Percentiles rank a stretch among this genome's conserved stretches.
These are phyloP conservation scores for Ceuthmochares aereus DNA, from an alignment of 2,113 vertebrate species.

Conservation along the genomic window DNA sequence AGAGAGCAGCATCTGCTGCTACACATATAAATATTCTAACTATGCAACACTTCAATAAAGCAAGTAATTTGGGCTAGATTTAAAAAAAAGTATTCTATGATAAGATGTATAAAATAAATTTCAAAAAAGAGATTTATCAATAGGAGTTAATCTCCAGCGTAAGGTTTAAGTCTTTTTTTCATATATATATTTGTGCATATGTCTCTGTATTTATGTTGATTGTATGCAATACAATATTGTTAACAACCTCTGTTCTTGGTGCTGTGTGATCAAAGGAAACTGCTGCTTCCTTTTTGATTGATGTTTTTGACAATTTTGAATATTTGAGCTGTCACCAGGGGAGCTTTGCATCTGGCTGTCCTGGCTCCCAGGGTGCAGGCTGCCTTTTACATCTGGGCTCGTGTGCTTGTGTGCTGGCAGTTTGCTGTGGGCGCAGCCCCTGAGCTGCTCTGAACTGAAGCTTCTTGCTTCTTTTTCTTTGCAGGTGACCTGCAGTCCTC, in stretches of 20 bases:
- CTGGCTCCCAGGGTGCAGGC: background rate
- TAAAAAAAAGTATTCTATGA: background rate
- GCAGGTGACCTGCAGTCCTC: background rate
- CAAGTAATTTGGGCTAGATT: background rate
- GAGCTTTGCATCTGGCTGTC: background rate
- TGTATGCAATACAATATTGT: background rate
- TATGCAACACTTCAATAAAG: background rate
- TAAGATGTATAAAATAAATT: background rate
- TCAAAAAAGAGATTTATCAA: background rate
- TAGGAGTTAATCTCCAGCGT: background rate
- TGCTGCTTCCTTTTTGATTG: background rate
- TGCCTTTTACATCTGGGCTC: background rate
- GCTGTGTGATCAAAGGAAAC: background rate
- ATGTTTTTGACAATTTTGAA: background rate
- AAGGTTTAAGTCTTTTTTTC: background rate
- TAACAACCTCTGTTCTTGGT: background rate
- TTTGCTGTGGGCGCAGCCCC: background rate
- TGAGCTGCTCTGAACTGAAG: background rate
- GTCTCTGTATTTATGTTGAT: background rate
- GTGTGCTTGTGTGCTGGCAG: background rate
- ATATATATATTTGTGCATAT: background rate
- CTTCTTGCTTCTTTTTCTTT: background rate
- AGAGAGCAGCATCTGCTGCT: slow-evolving; percentile 11
- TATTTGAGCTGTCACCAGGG: background rate
- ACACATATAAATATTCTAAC: background rate